phyloP scores from a whole-genome alignment of 2,113 vertebrate genomes.

The Apteryx owenii region DNA sequence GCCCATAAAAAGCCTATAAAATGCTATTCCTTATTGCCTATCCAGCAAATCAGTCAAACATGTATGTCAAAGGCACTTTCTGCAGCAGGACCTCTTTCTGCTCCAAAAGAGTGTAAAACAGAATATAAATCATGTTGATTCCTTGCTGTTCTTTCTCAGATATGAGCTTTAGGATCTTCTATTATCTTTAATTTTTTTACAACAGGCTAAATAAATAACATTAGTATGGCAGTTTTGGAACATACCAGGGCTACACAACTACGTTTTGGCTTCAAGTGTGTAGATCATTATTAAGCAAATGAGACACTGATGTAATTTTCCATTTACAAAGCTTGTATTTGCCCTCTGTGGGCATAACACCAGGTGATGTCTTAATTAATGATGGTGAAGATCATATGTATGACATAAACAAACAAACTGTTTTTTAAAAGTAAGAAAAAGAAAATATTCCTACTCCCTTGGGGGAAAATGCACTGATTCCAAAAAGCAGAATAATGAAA shows the following conservation, averaged over 20 bases:
- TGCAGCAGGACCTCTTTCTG: neutral
- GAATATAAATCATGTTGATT: neutral
- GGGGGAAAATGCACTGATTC: neutral
- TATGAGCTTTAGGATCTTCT: neutral
- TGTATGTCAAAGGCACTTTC: constrained; percentile 16
- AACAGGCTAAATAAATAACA: neutral
- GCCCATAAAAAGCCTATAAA: constrained; percentile 4
- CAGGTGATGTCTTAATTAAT: constrained; percentile 48
- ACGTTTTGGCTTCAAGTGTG: neutral
- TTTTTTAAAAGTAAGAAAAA: neutral
- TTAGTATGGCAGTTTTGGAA: neutral
- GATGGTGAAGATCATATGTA: neutral
- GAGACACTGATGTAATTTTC: constrained; percentile 23
- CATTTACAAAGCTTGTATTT: constrained; percentile 32
- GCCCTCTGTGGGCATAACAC: constrained; percentile 25
- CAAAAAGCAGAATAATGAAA: neutral
- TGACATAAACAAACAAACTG: constrained; percentile 13
- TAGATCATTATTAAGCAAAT: constrained; percentile 47
- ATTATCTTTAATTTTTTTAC: neutral
- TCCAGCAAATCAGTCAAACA: neutral
- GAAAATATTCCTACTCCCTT: neutral
- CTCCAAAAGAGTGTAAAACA: neutral
- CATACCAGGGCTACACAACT: neutral
- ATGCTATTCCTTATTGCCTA: neutral
- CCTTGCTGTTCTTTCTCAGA: neutral